phyloP scores from a whole-genome alignment of 2,113 vertebrate genomes.

The Machaerirhynchus nigripectus region DNA sequence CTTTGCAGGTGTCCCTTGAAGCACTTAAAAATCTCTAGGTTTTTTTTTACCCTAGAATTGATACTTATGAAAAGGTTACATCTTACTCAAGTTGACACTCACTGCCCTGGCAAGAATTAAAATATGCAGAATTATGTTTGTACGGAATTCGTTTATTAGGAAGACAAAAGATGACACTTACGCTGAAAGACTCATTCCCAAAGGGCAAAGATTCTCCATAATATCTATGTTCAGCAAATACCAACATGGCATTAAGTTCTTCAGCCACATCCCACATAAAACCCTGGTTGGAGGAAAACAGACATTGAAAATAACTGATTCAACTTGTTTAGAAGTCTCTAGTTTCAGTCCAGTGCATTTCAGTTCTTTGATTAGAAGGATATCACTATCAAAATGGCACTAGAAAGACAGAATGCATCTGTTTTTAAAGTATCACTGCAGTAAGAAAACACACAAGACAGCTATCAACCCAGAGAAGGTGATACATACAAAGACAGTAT shows the following conservation, averaged over 20 bases:
- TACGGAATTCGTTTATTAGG: neutral
- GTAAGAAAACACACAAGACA: neutral
- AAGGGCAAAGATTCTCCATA: slow-evolving; percentile 95
- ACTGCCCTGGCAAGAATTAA: neutral
- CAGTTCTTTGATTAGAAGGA: neutral
- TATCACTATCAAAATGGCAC: neutral
- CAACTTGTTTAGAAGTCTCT: neutral
- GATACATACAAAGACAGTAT: neutral
- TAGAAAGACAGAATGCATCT: neutral
- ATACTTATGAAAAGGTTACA: neutral
- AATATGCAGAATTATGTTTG: neutral
- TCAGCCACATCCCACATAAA: slow-evolving; percentile 96
- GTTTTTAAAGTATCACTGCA: neutral
- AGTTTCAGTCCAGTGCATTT: neutral
- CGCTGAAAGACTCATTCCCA: slow-evolving; percentile 84
- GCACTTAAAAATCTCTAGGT: neutral
- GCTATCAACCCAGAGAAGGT: neutral
- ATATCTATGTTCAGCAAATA: slow-evolving; percentile 96
- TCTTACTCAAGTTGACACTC: neutral
- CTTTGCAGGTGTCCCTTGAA: neutral
- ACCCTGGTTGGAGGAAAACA: slow-evolving; percentile 72
- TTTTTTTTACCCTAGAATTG: neutral
- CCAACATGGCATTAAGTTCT: slow-evolving; percentile 89
- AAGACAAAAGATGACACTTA: slow-evolving; percentile 62
- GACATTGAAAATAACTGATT: neutral